Evolutionary conservation across 2,888 invertebrate genomes (phyloP).

Genomic region (Leptodirus hochenwartii): DNA sequence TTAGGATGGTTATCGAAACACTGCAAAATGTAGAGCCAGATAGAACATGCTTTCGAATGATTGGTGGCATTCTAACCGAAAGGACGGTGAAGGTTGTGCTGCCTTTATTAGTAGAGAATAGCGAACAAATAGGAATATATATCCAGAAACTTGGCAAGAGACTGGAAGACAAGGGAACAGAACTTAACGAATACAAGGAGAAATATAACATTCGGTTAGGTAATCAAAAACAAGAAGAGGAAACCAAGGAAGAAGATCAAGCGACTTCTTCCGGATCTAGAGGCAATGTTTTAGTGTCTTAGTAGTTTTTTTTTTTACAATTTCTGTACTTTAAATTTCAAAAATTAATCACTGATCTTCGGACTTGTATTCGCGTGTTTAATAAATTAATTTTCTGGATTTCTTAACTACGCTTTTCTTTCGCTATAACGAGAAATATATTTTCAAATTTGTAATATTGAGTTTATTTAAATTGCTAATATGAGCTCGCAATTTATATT

Average conservation of each 20-base stretch:
- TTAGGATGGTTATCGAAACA: constrained; percentile 86
- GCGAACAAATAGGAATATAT: constrained; percentile 62
- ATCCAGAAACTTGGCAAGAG: constrained; percentile 64
- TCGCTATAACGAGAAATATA: too few relatives aligned
- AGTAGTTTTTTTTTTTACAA: constrained; percentile 10
- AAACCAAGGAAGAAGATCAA: constrained; percentile 15
- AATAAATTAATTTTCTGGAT: too few relatives aligned
- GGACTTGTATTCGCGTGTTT: too few relatives aligned
- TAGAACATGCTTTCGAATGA: constrained; percentile 81
- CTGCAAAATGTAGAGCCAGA: constrained; percentile 66
- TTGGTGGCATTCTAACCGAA: constrained; percentile 88
- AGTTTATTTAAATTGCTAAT: too few relatives aligned
- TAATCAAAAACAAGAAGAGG: constrained; percentile 29
- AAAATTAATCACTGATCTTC: too few relatives aligned
- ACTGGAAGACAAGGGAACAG: constrained; percentile 67
- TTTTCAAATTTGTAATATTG: too few relatives aligned
- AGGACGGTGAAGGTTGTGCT: constrained; percentile 80
- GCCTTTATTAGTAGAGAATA: constrained; percentile 64
- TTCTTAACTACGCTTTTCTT: too few relatives aligned
- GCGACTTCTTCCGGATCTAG: constrained; percentile 18
- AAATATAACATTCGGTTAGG: constrained; percentile 70
- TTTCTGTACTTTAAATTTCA: too few relatives aligned
- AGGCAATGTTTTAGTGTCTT: constrained; percentile 27
- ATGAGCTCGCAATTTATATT: too few relatives aligned
- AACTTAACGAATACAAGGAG: constrained; percentile 84